phyloP scores from a whole-genome alignment of 1,140 invertebrate genomes.

The Neodiprion lecontei region DNA sequence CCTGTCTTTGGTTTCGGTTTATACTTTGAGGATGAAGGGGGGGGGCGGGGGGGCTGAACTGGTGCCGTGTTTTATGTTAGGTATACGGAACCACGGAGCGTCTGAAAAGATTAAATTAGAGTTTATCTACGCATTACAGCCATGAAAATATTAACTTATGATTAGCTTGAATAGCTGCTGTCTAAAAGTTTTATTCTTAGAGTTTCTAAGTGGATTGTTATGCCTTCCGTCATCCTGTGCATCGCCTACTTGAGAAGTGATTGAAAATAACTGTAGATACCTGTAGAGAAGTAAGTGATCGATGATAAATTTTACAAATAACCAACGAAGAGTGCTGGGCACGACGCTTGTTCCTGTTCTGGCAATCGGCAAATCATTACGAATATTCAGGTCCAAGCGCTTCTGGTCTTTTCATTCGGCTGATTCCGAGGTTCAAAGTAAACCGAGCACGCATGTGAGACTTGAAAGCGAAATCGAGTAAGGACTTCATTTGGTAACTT shows the following conservation, averaged over 20 bases:
- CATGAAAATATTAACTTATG: neutral
- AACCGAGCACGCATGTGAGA: too few relatives aligned
- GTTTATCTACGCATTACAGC: neutral
- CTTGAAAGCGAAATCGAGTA: neutral
- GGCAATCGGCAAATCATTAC: too few relatives aligned
- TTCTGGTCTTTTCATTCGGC: too few relatives aligned
- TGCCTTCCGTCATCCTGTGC: too few relatives aligned
- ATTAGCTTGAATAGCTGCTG: neutral
- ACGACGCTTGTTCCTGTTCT: too few relatives aligned
- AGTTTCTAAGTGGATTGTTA: neutral
- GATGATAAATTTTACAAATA: too few relatives aligned
- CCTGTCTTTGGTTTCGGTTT: neutral
- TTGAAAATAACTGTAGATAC: too few relatives aligned
- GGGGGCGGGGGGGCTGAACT: neutral
- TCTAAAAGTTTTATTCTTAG: constrained; percentile 4
- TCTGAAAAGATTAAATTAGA: neutral
- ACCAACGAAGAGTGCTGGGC: too few relatives aligned
- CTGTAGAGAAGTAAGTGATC: too few relatives aligned
- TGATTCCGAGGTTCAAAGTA: too few relatives aligned
- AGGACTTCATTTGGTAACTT: neutral
- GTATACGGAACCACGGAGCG: neutral
- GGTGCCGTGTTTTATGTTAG: neutral
- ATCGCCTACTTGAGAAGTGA: too few relatives aligned
- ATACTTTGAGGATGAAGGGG: neutral
- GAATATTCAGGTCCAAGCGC: too few relatives aligned